Evolutionary conservation across 2,113 vertebrate species (phyloP), one percentile per base, ranked within the genome.

Genomic region (Protomyctophum bolini): DNA sequence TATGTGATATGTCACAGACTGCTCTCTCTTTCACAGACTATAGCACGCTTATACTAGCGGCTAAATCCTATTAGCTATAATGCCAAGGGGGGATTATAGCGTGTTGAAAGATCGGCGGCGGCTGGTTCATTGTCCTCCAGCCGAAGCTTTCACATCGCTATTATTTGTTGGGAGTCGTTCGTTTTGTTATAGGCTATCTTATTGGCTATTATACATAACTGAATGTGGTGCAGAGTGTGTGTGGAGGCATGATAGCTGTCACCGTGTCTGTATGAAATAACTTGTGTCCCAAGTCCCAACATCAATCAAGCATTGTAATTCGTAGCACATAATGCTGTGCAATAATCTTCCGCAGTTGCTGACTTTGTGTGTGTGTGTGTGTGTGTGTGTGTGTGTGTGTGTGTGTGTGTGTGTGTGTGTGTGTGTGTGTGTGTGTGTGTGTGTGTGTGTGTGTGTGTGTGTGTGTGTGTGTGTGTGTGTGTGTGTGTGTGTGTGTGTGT

Each of bases 31-130:
- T 71, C 75, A n/a, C 10, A 56, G 41, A 58, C 68, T 68, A 60
- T 68, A 60, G 71, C 77, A 6, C 46, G 49, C 66, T n/a, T n/a
- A n/a, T 33, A 29, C 28, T 70, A 64, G 52, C 80, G 58, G n/a
- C 58, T 59, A 58, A 90, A 92, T 92, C 90, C 85, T 84, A 90
- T 93, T 92, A 91, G 64, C 63, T 66, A 90, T 66, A 90, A 92
- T 91, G 72, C 86, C 75, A 63, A 67, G 21, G 87, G 90, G 21
- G 87, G 90, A 92, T 94, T 91, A 92, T 91, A 92, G 59, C 69
- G 72, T 82, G 87, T 83, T 87, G 84, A 76, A 83, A 80, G 73
- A 63, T 63, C 33, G n/a, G n/a, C n/a, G n/a, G 63, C 8, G 69
- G 55, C 66, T 61, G 67, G 60, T 51, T 73, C 74, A 66, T 10